phyloP scores from a whole-genome alignment of 2,797 vertebrate species.

The Alectoris magna region DNA sequence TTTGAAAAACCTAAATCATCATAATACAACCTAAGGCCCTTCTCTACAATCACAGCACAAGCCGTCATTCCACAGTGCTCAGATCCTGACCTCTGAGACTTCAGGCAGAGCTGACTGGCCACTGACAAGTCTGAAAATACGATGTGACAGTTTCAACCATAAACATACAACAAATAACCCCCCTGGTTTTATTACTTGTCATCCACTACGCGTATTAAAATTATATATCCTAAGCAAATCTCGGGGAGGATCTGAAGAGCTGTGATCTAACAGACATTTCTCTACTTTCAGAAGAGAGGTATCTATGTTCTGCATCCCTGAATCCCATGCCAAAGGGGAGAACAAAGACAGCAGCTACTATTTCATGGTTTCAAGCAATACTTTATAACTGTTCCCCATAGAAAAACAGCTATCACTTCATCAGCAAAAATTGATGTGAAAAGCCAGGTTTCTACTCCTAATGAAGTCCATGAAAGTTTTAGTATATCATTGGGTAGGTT shows the following conservation, averaged over 20 bases:
- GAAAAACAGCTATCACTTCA: neutral
- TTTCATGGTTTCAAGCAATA: neutral
- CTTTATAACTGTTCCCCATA: neutral
- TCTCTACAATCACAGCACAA: neutral
- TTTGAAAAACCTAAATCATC: neutral
- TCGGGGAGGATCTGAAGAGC: constrained; percentile 44
- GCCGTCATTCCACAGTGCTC: neutral
- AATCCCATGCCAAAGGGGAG: neutral
- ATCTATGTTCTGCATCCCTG: neutral
- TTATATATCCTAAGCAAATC: constrained; percentile 15
- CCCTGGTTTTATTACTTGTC: constrained; percentile 46
- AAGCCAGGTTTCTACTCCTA: neutral
- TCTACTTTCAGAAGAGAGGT: neutral
- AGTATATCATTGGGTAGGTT: neutral
- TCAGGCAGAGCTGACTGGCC: neutral
- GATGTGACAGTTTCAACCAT: neutral
- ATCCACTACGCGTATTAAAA: neutral
- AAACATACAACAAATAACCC: constrained; percentile 48
- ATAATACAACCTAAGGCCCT: neutral
- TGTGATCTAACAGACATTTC: constrained; percentile 30
- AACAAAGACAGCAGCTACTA: constrained; percentile 22
- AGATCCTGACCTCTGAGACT: neutral
- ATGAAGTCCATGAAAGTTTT: neutral
- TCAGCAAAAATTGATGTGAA: neutral
- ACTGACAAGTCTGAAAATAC: constrained; percentile 10